Evolutionary conservation across 2,797 vertebrate species (phyloP).

Genomic region (Otolemur crassicaudatus): DNA sequence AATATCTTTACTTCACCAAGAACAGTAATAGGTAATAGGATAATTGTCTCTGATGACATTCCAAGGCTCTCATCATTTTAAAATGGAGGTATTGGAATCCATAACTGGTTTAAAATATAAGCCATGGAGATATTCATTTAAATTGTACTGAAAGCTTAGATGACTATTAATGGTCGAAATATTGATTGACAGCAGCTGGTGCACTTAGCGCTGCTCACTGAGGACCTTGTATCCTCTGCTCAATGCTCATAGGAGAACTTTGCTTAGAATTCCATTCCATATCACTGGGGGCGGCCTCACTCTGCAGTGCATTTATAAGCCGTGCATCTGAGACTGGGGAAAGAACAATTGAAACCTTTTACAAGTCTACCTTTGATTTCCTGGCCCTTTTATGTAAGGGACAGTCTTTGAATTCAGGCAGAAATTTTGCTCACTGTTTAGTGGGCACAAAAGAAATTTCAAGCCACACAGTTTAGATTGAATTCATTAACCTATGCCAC

Average conservation of each 20-base stretch:
- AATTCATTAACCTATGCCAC: not conserved
- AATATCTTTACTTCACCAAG: constrained; percentile 38
- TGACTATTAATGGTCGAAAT: constrained; percentile 67
- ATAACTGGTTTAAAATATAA: constrained; percentile 64
- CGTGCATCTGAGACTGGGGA: not conserved
- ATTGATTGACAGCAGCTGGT: constrained; percentile 74
- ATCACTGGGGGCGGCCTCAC: not conserved
- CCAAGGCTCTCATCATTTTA: constrained; percentile 54
- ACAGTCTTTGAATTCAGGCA: not conserved
- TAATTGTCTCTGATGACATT: not conserved
- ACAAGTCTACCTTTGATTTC: not conserved
- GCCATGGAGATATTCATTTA: constrained; percentile 45
- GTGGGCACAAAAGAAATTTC: constrained; percentile 9
- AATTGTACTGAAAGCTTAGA: constrained; percentile 67
- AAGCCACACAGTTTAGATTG: not conserved
- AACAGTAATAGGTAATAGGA: constrained; percentile 33
- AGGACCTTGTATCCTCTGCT: not conserved
- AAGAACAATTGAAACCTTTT: constrained; percentile 9
- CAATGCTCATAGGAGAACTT: constrained; percentile 32
- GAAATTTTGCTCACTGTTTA: not conserved
- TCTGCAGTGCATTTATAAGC: not conserved
- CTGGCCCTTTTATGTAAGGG: not conserved
- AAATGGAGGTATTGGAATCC: constrained; percentile 47
- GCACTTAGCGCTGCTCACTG: constrained; percentile 46
- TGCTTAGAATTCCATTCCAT: constrained; percentile 45